Percentiles rank a stretch among this genome's conserved stretches.
These are phyloP conservation scores for Myotis vivesi DNA, from an alignment of 2,797 vertebrate genomes.

Conservation along the genomic window DNA sequence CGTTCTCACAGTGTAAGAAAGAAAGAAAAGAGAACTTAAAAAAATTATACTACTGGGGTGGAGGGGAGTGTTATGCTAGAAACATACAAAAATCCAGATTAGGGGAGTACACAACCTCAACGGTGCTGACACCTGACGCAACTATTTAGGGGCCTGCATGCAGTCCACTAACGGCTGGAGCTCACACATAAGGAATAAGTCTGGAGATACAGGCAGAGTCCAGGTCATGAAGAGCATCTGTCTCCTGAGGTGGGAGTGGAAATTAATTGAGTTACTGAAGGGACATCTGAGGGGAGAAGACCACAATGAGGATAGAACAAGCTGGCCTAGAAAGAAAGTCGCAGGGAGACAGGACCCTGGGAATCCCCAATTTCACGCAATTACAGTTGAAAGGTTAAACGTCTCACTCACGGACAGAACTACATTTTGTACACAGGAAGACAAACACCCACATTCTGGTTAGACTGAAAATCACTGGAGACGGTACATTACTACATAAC, in stretches of 20 bases:
- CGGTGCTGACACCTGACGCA: not conserved
- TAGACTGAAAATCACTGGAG: not conserved
- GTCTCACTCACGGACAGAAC: not conserved
- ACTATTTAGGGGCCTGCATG: not conserved
- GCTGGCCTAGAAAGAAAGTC: not conserved
- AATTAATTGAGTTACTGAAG: not conserved
- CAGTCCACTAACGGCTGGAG: not conserved
- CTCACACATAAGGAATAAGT: not conserved
- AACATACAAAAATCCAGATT: not conserved
- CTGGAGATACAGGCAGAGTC: not conserved
- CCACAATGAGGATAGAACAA: not conserved
- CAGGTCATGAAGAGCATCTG: not conserved
- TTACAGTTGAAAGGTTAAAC: not conserved
- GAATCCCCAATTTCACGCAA: not conserved
- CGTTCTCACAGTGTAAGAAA: not conserved
- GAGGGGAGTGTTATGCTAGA: not conserved
- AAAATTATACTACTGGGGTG: not conserved
- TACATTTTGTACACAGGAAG: not conserved
- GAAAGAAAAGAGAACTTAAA: not conserved
- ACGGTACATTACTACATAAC: not conserved
- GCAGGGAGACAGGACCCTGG: not conserved
- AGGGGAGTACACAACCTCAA: not conserved
- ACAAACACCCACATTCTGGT: not conserved
- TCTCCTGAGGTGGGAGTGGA: not conserved
- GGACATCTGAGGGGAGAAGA: not conserved